Conservation (phyloP, 2,113 vertebrate genomes). For the Choloepus hoffmanni region DNA sequence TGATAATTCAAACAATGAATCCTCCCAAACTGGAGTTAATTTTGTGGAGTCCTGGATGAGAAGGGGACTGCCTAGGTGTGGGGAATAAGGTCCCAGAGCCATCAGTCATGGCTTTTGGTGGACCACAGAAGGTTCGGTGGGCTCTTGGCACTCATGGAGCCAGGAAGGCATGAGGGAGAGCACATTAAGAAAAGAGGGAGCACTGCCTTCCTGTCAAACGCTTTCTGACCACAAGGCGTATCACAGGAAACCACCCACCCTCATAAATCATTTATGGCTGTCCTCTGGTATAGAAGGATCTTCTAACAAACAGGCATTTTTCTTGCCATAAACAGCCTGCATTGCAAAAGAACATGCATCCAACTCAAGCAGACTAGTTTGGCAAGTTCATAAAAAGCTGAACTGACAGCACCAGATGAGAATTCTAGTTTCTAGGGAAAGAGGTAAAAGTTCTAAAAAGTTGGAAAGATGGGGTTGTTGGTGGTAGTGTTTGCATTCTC, state of each 20-base stretch:
- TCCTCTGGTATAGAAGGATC: neutral
- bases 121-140: neutral
- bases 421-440: neutral
- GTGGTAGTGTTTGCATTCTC: neutral
- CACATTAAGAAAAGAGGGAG: neutral
- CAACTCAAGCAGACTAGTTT: neutral
- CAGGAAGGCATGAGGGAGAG: neutral
- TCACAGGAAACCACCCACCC: neutral
- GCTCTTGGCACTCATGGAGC: neutral
- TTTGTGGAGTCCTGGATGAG: too few species aligned
- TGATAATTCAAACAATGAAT: neutral
- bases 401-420: neutral
- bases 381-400: neutral
- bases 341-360: neutral
- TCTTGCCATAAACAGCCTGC: neutral
- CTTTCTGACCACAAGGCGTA: neutral
- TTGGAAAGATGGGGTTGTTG: neutral
- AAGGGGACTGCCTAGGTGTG: neutral
- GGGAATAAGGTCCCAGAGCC: too few species aligned
- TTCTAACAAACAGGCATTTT: too few species aligned
- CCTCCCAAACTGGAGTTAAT: neutral
- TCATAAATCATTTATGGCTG: neutral
- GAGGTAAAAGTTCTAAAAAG: neutral
- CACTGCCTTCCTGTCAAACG: neutral
- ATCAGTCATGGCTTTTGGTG: too few species aligned